Base-by-base conservation (phyloP, 2,113 vertebrate species). In the Malurus melanocephalus region DNA sequence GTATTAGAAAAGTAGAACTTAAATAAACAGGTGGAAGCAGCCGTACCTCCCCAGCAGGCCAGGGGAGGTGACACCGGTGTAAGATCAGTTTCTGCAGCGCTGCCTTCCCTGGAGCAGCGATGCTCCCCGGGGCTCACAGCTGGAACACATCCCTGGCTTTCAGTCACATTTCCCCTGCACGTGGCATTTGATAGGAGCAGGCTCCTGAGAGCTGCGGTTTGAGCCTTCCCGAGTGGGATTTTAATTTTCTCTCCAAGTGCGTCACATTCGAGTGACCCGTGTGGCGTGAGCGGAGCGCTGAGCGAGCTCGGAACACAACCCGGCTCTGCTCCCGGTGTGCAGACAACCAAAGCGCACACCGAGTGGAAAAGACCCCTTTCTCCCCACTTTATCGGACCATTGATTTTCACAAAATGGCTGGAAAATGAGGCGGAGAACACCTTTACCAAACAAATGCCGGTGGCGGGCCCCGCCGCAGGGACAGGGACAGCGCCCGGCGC, bases 391-490 rank as follows among this genome's bases (percentile, higher is more conserved):
- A 23, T 48, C 7, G 16, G 42, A 59, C 48, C 89, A 30, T 1
- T 9, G 69, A 43, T 49, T 85, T 38, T 33, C 90, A 87, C 85
- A 79, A 89, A 89, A 95, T 81, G 85, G 69, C 87, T 88, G 80
- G 91, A 38, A 85, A 78, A 59, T 2, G 74, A 77, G 45, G 56
- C 6, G 80, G 24, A 33, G 46, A 81, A 17, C 59, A 56, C 66
- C 68, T 83, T 61, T 24, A 21, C 60, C 15, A 16, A 24, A 1
- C 43, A 3, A 20, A 7, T 0, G 38, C 0, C 18, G 4, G n/a
- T 0, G 33, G 27, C 2, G 28, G 5, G 38, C 21, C 1, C 38
- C 6, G 24, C 24, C 20, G 49, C 11, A 0, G 24, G 14, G 5
- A 19, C 11, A 0, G 24, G 14, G 5, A 19, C 17, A 49, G 57